Evolutionary conservation across 2,797 vertebrate genomes (phyloP), one percentile per base, ranked within the genome.

Genomic region (Oreochromis mossambicus): DNA sequence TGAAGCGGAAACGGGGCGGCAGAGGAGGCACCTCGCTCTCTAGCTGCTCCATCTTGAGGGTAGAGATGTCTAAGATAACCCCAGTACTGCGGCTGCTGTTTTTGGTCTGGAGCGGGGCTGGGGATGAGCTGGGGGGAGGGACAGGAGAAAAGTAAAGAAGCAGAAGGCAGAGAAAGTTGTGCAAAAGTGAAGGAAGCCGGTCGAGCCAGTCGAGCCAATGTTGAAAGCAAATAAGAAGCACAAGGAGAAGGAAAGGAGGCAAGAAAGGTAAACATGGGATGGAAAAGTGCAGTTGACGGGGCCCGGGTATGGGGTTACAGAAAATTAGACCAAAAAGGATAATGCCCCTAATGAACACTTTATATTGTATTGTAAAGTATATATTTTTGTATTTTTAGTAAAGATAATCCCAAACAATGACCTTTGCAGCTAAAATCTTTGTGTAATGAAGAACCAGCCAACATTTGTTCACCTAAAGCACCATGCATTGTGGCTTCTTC

Each of bases 1-100:
- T 96, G 95, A 99, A 98, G 77, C 98, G 97, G 92, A 98, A 98
- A 32, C 97, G 96, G 21, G 96, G 97, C 1, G 97, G 98, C 87
- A 98, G 93, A 0, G 98, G 97, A 61, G 97, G 96, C 84, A 98
- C 98, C 93, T 98, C 97, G 0, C 97, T 96, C 89, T 95, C 94
- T 79, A 55, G 70, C 97, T 97, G 92, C 93, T 94, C 94, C 95
- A 94, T 94, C 96, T 97, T 97, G 77, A 97, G 95, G 79, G 95
- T 80, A 83, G 96, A 94, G 87, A 97, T 96, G 89, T 96, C 97
- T 92, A 95, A 89, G 89, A 97, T 95, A 83, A 96, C 94, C 85
- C 96, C 97, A 78, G 93, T 96, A 90, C 92, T 96, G 93, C 61
- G 83, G 92, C 92, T 96, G 89, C 91, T 95, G 93, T 70, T 84